Evolutionary conservation across 2,113 vertebrate species (phyloP).

Genomic region (Onychostoma macrolepis): DNA sequence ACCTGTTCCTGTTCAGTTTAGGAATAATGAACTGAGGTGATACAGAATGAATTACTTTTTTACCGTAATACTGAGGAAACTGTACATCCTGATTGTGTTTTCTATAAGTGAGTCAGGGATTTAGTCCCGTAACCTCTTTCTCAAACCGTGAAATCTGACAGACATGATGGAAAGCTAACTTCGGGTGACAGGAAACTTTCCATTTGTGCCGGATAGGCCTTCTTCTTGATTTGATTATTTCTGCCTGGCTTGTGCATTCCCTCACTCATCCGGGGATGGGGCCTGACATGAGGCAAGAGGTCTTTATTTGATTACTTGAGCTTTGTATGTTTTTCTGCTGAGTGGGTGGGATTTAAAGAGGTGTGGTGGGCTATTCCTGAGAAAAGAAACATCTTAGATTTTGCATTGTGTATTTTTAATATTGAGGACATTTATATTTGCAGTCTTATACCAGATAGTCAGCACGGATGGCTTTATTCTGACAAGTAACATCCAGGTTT

Average conservation of each 20-base stretch:
- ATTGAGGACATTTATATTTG: not conserved
- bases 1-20: constrained; percentile 11
- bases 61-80: not conserved
- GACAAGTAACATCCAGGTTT: not conserved
- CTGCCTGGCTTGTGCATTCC: constrained; percentile 56
- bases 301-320: constrained; percentile 54
- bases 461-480: not conserved
- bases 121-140: not conserved
- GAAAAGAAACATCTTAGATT: not conserved
- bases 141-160: constrained; percentile 28
- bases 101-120: constrained; percentile 2
- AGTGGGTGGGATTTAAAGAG: constrained; percentile 28
- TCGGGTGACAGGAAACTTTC: constrained; percentile 55
- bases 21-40: not conserved
- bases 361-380: not conserved
- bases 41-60: not conserved
- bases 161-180: constrained; percentile 32
- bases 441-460: not conserved
- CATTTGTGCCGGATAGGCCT: constrained; percentile 58
- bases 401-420: not conserved
- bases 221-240: constrained; percentile 67
- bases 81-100: constrained; percentile 15
- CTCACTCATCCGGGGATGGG: constrained; percentile 43
- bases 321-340: constrained; percentile 44
- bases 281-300: constrained; percentile 49